phyloP scores from a whole-genome alignment of 1,140 invertebrate species.

The Halictus rubicundus region DNA sequence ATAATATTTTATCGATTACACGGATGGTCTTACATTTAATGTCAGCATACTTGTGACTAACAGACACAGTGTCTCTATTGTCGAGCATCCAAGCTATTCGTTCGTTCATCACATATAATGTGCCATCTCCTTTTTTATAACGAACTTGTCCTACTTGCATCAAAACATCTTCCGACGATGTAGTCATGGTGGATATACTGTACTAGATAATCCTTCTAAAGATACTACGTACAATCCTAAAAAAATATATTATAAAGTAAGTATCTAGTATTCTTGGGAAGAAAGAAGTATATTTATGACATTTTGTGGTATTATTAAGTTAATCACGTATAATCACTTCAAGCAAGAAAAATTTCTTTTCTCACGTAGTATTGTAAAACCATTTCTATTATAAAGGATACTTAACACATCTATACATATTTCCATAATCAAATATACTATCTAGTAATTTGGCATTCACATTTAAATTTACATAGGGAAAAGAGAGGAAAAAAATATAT shows the following conservation, averaged over 20 bases:
- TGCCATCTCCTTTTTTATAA: slow-evolving; percentile 98
- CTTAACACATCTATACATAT: background rate
- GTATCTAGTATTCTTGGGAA: background rate
- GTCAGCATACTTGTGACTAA: slow-evolving; percentile 96
- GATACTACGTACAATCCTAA: slow-evolving; percentile 50
- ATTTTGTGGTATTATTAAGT: background rate
- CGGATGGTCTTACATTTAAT: slow-evolving; percentile 91
- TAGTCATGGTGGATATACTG: slow-evolving; percentile 84
- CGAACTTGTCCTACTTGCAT: slow-evolving; percentile 95
- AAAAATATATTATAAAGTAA: slow-evolving; percentile 41
- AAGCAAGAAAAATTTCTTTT: background rate
- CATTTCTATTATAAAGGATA: background rate
- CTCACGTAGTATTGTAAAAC: background rate
- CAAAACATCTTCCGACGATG: slow-evolving; percentile 95
- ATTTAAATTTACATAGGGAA: no score
- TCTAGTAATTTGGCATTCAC: no score
- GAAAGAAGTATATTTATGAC: background rate
- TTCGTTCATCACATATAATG: slow-evolving; percentile 97
- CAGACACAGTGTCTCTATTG: slow-evolving; percentile 93
- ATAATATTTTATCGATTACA: slow-evolving; percentile 39
- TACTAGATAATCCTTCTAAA: slow-evolving; percentile 58
- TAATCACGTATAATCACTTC: background rate
- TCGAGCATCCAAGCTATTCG: slow-evolving; percentile 97
- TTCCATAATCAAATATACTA: background rate
- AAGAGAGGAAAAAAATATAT: no score